These are phyloP conservation scores for Lacanobia oleracea DNA, from an alignment of 2,888 invertebrate species.

Conservation along the genomic window DNA sequence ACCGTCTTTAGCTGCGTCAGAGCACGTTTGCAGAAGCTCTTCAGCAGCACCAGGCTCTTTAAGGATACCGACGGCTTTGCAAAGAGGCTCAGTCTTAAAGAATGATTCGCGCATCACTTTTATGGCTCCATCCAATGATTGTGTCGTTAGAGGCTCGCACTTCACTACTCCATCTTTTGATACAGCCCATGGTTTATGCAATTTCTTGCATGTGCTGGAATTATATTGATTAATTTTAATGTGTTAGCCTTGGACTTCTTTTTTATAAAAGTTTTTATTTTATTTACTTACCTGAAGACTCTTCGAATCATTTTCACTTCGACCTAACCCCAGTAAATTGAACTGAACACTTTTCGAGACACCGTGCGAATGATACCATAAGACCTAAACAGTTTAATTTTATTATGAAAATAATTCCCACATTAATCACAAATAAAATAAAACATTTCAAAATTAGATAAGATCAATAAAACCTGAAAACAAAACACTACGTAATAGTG, in stretches of 20 bases:
- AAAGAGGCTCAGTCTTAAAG: conserved; percentile 14
- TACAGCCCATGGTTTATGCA: conserved; percentile 7
- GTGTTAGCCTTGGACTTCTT: neutral
- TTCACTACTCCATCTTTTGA: conserved; percentile 25
- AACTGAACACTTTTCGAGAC: conserved; percentile 2
- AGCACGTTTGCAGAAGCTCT: conserved; percentile 19
- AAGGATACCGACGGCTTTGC: conserved; percentile 24
- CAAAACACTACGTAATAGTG: neutral
- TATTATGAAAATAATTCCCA: conserved; percentile 15
- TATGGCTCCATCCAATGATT: conserved; percentile 24
- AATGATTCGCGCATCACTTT: conserved; percentile 33
- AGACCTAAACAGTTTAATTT: neutral
- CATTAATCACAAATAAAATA: neutral
- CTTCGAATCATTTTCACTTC: conserved; percentile 24
- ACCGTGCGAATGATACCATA: neutral
- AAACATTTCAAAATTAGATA: neutral
- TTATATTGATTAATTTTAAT: neutral
- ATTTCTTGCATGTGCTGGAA: conserved; percentile 20
- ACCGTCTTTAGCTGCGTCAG: conserved; percentile 26
- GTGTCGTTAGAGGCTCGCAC: conserved; percentile 20
- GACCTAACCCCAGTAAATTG: neutral
- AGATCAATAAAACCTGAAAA: neutral
- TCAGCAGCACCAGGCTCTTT: conserved; percentile 37
- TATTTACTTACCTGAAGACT: conserved; percentile 25
- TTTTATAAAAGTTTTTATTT: neutral